A percentile compares a stretch with the other conserved stretches of the same genome.
Conservation (phyloP, 2,113 vertebrate genomes). For the Potamarius usumacintae region DNA sequence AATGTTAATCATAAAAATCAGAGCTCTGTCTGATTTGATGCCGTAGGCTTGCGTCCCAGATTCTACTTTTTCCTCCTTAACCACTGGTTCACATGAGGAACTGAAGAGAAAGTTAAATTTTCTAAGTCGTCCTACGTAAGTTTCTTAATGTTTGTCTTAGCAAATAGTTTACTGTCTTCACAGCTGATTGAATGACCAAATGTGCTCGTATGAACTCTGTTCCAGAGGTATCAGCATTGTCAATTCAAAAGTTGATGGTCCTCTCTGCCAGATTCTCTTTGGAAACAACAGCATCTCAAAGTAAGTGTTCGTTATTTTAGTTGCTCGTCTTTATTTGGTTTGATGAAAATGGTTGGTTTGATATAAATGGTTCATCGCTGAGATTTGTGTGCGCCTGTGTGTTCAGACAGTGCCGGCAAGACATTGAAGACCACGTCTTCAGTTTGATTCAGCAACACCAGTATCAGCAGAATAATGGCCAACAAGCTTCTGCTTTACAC, state of each 20-base stretch:
- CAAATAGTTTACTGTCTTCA: not conserved
- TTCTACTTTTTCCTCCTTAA: conserved; percentile 72
- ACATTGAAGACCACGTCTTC: conserved; percentile 91
- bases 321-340: not conserved
- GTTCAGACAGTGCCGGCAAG: conserved; percentile 87
- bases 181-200: not conserved
- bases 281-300: conserved; percentile 93
- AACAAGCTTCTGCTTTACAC: conserved; percentile 72
- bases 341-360: not conserved
- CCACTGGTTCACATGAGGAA: conserved; percentile 78
- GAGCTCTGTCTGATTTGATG: not conserved
- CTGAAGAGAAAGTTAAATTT: conserved; percentile 86
- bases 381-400: not conserved
- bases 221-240: conserved; percentile 82
- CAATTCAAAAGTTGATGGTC: conserved; percentile 83
- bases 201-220: conserved; percentile 35
- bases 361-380: too few species aligned
- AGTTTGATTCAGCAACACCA: conserved; percentile 84
- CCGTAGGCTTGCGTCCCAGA: not conserved
- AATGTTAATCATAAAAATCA: not conserved
- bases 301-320: conserved; percentile 73
- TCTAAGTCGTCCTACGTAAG: conserved; percentile 86
- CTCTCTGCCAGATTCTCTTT: conserved; percentile 90
- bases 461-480: conserved; percentile 71
- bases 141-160: not conserved